Conservation (phyloP, 1,140 invertebrate genomes). For the Plutomurus gul region DNA sequence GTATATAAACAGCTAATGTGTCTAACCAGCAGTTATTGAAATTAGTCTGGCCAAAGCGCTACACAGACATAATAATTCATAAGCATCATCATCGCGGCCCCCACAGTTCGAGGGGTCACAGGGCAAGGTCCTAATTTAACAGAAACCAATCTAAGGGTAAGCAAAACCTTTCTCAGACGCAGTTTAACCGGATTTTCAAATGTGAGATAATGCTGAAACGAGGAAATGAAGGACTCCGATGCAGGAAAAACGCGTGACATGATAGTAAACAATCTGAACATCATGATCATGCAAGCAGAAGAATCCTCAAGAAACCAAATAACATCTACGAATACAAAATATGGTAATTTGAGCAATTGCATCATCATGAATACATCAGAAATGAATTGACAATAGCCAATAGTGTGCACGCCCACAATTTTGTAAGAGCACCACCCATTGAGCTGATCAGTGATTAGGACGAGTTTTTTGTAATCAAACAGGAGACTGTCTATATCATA, state of each 20-base stretch:
- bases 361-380: slow-evolving; percentile 34
- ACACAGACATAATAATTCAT: slow-evolving; percentile 25
- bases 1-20: too few relatives aligned
- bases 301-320: slow-evolving; percentile 21
- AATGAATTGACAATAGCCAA: slow-evolving; percentile 27
- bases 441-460: background rate
- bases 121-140: slow-evolving; percentile 30
- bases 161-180: background rate
- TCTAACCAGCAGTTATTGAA: too few relatives aligned
- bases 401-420: slow-evolving; percentile 20
- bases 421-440: background rate
- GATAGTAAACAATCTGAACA: slow-evolving; percentile 15
- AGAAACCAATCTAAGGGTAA: background rate
- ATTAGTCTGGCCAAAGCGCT: slow-evolving; percentile 31
- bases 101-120: background rate
- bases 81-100: background rate
- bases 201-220: background rate
- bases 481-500: background rate
- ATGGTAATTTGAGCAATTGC: background rate
- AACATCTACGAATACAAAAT: background rate
- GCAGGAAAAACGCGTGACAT: slow-evolving; percentile 24
- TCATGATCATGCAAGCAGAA: background rate
- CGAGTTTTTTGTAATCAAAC: background rate
- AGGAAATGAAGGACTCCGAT: background rate
- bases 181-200: background rate